Conservation (phyloP, 1,140 invertebrate species). For the Temnothorax curvispinosus region DNA sequence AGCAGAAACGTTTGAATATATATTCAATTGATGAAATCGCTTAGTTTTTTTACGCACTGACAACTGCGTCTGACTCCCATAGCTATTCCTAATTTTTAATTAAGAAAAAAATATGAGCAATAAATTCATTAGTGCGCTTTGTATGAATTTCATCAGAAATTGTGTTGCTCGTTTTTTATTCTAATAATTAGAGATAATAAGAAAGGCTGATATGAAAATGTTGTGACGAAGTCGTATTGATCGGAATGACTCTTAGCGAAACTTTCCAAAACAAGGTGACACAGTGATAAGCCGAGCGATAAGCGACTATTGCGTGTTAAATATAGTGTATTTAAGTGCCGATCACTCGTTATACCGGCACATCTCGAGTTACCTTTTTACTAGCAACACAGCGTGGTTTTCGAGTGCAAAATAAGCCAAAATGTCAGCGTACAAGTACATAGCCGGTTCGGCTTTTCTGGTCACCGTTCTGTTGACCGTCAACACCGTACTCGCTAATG, state of each 20-base stretch:
- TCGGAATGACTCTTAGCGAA: not conserved
- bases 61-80: too few relatives aligned
- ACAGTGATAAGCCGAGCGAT: constrained; percentile 66
- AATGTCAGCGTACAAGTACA: constrained; percentile 51
- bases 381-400: not conserved
- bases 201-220: too few relatives aligned
- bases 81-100: not conserved
- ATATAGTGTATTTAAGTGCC: constrained; percentile 55
- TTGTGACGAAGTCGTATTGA: too few relatives aligned
- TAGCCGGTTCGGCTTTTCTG: constrained; percentile 22
- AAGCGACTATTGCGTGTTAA: constrained; percentile 33
- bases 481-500: not conserved
- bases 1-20: too few relatives aligned
- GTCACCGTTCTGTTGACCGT: not conserved
- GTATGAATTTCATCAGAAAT: too few relatives aligned
- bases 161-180: too few relatives aligned
- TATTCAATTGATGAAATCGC: too few relatives aligned
- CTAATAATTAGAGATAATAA: too few relatives aligned
- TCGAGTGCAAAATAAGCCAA: not conserved
- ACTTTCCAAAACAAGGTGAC: constrained; percentile 44
- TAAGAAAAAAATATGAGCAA: not conserved
- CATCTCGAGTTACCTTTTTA: not conserved
- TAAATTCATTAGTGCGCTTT: too few relatives aligned
- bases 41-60: too few relatives aligned
- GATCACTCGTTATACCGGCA: not conserved